A percentile compares a stretch with the other conserved stretches of the same genome.
These are phyloP conservation scores for Enteromius paludinosus DNA, from an alignment of 2,797 vertebrate genomes.

Conservation along the genomic window DNA sequence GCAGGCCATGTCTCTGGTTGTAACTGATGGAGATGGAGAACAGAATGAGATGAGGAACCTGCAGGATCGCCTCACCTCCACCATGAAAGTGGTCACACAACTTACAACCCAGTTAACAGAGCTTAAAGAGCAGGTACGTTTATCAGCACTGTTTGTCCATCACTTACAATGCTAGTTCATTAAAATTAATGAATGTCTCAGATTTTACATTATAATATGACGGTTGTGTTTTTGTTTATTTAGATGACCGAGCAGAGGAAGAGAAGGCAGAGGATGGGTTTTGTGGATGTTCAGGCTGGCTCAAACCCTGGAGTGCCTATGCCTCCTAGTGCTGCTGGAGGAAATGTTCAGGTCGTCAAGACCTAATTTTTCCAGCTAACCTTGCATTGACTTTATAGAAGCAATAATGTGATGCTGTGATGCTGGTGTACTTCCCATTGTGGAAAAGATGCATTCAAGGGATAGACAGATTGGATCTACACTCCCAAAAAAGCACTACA, in stretches of 20 bases:
- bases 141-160: not conserved
- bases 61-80: conserved; percentile 89
- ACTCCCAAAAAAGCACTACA: conserved; percentile 33
- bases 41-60: conserved; percentile 96
- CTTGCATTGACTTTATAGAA: conserved; percentile 4
- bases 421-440: not conserved
- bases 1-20: conserved; percentile 98
- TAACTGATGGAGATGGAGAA: conserved; percentile 92
- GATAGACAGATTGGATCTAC: conserved; percentile 8
- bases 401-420: conserved; percentile 20
- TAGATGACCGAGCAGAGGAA: conserved; percentile 84
- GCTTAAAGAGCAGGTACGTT: conserved; percentile 93
- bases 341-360: conserved; percentile 71
- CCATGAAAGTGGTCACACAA: conserved; percentile 92
- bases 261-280: conserved; percentile 81
- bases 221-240: conserved; percentile 19
- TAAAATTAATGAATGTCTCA: not conserved
- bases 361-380: conserved; percentile 45
- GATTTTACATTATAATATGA: not conserved
- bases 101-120: conserved; percentile 88
- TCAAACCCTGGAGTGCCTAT: conserved; percentile 48
- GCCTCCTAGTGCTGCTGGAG: conserved; percentile 76
- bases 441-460: not conserved
- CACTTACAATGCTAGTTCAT: not conserved
- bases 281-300: conserved; percentile 75